Percentiles rank a stretch among this genome's conserved stretches.
Evolutionary conservation across 2,797 vertebrate species (phyloP).

Genomic region (Urocyon cinereoargenteus): DNA sequence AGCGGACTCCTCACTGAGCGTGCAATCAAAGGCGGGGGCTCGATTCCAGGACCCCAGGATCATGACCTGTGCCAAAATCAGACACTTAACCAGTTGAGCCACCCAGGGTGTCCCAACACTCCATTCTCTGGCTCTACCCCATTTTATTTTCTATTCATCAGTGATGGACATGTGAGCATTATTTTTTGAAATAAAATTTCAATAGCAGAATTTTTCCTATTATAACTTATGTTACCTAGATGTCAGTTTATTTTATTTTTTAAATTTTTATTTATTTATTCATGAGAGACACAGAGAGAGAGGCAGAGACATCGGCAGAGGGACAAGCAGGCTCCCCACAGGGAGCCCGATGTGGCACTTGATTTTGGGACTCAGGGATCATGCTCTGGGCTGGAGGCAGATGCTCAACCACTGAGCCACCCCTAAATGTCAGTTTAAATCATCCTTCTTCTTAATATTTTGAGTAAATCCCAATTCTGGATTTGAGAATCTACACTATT

Average conservation of each 20-base stretch:
- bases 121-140: neutral
- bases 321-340: too few species aligned
- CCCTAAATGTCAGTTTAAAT: neutral
- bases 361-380: too few species aligned
- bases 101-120: neutral
- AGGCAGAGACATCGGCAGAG: too few species aligned
- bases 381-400: too few species aligned
- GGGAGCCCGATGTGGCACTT: too few species aligned
- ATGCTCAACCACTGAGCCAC: too few species aligned
- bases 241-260: too few species aligned
- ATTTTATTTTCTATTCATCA: neutral
- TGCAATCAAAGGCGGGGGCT: fast-evolving
- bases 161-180: neutral
- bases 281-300: too few species aligned
- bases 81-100: neutral
- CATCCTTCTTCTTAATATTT: neutral
- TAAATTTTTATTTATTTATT: too few species aligned
- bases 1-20: neutral
- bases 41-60: neutral
- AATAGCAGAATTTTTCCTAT: neutral
- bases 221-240: neutral
- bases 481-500: neutral
- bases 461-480: neutral
- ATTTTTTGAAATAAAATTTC: slow-evolving; percentile 50
- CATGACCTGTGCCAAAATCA: neutral